phyloP scores from a whole-genome alignment of 2,797 vertebrate species.

The Leptoclinus maculatus region DNA sequence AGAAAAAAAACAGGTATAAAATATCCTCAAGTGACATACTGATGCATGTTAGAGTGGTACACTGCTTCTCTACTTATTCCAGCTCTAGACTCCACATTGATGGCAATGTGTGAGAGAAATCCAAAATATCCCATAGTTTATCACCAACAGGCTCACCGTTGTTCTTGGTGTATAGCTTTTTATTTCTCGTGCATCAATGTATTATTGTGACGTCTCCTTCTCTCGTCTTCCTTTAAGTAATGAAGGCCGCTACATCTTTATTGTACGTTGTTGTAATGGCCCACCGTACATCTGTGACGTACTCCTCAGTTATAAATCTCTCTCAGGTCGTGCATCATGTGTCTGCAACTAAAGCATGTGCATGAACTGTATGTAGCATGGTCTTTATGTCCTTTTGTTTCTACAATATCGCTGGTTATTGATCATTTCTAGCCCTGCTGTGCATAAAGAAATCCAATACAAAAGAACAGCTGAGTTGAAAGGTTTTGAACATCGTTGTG shows the following conservation, averaged over 20 bases:
- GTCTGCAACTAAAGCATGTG: background rate
- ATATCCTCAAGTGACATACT: background rate
- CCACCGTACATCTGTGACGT: background rate
- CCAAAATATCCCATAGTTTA: background rate
- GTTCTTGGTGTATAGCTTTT: background rate
- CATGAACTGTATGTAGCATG: background rate
- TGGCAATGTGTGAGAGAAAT: background rate
- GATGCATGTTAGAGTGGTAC: background rate
- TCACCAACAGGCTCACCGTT: background rate
- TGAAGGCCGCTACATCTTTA: background rate
- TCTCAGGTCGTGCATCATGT: background rate
- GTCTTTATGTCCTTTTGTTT: background rate
- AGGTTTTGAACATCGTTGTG: background rate
- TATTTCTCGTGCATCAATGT: too few species aligned
- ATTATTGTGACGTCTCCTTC: background rate
- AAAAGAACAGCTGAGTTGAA: background rate
- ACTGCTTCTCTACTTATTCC: background rate
- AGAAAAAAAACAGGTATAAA: background rate
- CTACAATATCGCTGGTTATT: slow-evolving; percentile 2
- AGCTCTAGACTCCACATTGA: background rate
- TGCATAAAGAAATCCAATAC: background rate
- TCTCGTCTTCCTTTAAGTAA: background rate
- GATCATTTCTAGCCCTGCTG: background rate
- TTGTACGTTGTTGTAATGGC: background rate
- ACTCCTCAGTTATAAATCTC: background rate